Evolutionary conservation across 2,888 invertebrate species (phyloP), one percentile per base, ranked within the genome.

Genomic region (Cremastobaeus sp.): DNA sequence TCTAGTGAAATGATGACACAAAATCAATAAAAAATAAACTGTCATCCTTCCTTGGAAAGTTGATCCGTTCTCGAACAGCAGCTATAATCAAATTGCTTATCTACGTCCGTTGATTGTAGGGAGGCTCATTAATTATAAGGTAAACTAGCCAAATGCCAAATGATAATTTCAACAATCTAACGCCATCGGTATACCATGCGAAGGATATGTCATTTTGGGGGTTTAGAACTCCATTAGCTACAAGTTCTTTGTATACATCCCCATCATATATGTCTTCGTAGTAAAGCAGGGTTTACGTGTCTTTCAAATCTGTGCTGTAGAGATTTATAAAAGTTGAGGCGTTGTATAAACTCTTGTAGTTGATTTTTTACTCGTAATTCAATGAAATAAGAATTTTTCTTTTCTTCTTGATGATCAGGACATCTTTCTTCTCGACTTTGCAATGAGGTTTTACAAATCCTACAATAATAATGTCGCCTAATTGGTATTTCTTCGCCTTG

Each of bases 161-260:
- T 1, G 15, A 11, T 3, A 18, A n/a, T 39, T 30, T 25, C 12
- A 54, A 54, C 1, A 54, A 21, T 47, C 14, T 20, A 1, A 57
- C 14, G 3, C 57, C 57, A 50, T 79, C 78, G 18, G 76, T 76
- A 30, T 77, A 77, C 76, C 74, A 79, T 14, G 45, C 74, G 1
- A 47, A 59, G 2, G 59, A 59, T n/a, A 47, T 35, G 47, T 59
- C 28, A 28, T 39, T 17, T 17, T 0, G 20, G 18, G 39, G 28
- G 18, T 9, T 30, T 9, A 54, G 12, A 17, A 39, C 9, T 0
- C 12, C n/a, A 3, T 1, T 6, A 2, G 8, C 12, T 11, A 3
- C 17, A 6, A 17, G 1, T 17, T 57, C 41, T 39, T 30, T 47
- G 39, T 47, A 66, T 21, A 48, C 21, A n/a, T 21, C 2, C 1